These are phyloP conservation scores for Heliconius melpomene DNA, from an alignment of 1,140 invertebrate species.

Conservation along the genomic window DNA sequence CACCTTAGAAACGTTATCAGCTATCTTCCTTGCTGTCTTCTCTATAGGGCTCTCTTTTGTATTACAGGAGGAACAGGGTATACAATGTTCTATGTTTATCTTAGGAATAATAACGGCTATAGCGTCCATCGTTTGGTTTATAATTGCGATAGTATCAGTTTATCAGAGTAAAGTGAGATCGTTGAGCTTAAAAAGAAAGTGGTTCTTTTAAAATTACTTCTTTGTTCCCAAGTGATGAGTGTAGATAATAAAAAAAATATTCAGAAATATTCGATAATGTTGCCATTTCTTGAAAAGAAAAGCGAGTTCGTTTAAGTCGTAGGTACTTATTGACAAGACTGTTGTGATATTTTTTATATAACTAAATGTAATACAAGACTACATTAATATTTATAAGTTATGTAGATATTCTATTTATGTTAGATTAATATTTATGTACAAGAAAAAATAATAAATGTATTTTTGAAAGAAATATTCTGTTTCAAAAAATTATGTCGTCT, in stretches of 20 bases:
- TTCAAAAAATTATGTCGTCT: neutral
- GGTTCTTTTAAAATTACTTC: slow-evolving; percentile 26
- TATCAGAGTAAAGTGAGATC: slow-evolving; percentile 62
- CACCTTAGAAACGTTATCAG: slow-evolving; percentile 68
- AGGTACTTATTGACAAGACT: slow-evolving; percentile 1
- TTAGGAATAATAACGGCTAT: slow-evolving; percentile 52
- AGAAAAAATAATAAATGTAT: neutral
- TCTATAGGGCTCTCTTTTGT: slow-evolving; percentile 53
- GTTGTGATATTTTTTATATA: slow-evolving; percentile 17
- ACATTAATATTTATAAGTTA: neutral
- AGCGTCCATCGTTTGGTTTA: slow-evolving; percentile 56
- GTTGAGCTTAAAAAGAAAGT: slow-evolving; percentile 49
- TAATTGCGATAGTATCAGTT: slow-evolving; percentile 55
- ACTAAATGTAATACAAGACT: neutral
- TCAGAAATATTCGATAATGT: neutral
- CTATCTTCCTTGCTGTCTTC: slow-evolving; percentile 49
- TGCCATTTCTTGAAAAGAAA: neutral
- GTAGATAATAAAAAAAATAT: too few species aligned
- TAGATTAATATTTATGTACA: neutral
- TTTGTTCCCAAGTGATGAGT: neutral
- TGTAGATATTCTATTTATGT: neutral
- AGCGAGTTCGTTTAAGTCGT: neutral
- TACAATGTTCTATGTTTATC: slow-evolving; percentile 60
- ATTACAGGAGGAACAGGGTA: slow-evolving; percentile 47
- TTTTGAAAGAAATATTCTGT: neutral